Base-by-base conservation (phyloP, 2,888 invertebrate genomes). In the Euplexia lucipara region DNA sequence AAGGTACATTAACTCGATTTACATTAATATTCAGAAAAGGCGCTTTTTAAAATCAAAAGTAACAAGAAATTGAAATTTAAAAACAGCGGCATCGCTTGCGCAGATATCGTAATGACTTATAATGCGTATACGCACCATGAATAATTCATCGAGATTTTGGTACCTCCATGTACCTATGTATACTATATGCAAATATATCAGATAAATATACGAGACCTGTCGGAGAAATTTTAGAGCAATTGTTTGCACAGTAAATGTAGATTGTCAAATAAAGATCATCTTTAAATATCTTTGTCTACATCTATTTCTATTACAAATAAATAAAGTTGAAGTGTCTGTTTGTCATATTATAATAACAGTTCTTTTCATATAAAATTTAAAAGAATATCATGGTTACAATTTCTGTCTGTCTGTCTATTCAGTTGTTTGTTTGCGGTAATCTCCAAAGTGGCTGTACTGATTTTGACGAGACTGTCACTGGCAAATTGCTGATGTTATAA, bases 1-100 rank as follows among this genome's bases (percentile, higher is more conserved):
- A 76, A 71, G 70, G 58, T 52, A 66, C 49, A 79, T 81, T 81
- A 81, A 74, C 62, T 62, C 44, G 53, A 62, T 81, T 79, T 48
- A 41, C 75, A 81, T 81, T 79, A 77, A 82, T 73, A 73, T 82
- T 70, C 66, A 64, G 52, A 61, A 67, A 75, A 69, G 65, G 47
- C 39, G 51, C 56, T 60, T 70, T 78, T 74, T 72, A 62, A 75
- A 75, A 72, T 72, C 57, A 75, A 76, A 82, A 74, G 66, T 80
- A 57, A 75, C 77, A 81, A 81, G 80, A 86, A 84, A 86, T 86
- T 84, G 81, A 86, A 86, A 86, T 82, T 83, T 85, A 82, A 85
- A 84, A 75, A 81, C 78, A 60, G 65, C 71, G 59, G 66, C 75
- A 57, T 59, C 65, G 75, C 67, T 69, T 67, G 71, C 79, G 75